phyloP scores from a whole-genome alignment of 1,140 invertebrate species.

The Drosophila albomicans region DNA sequence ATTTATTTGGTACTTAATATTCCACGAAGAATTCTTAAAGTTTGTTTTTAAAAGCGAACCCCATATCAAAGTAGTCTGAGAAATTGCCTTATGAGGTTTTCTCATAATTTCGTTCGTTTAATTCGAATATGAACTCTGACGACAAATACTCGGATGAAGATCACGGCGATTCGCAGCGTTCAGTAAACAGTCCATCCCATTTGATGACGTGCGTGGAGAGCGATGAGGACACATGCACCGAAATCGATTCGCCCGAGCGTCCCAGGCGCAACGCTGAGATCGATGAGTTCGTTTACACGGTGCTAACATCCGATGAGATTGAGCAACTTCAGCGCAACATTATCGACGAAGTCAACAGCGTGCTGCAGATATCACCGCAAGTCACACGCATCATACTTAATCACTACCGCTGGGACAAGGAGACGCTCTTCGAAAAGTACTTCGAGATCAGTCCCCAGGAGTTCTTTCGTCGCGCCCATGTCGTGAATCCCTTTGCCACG shows the following conservation, averaged over 20 bases:
- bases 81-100: conserved; percentile 24
- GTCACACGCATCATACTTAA: conserved; percentile 96
- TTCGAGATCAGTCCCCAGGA: conserved; percentile 97
- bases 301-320: conserved; percentile 97
- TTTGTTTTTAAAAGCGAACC: neutral
- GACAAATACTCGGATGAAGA: conserved; percentile 92
- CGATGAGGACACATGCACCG: conserved; percentile 92
- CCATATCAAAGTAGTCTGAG: conserved; percentile 40
- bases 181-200: conserved; percentile 75
- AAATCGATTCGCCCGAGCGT: conserved; percentile 89
- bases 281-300: conserved; percentile 96
- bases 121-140: conserved; percentile 92
- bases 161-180: conserved; percentile 94
- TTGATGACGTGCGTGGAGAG: conserved; percentile 94
- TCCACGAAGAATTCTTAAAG: too few species aligned
- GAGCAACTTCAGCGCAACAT: conserved; percentile 98
- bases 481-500: conserved; percentile 92
- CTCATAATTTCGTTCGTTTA: conserved; percentile 35
- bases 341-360: conserved; percentile 97
- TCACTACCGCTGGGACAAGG: conserved; percentile 99
- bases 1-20: too few species aligned
- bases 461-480: conserved; percentile 96
- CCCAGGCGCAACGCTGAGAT: conserved; percentile 89
- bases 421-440: conserved; percentile 98
- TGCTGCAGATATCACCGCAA: conserved; percentile 94